Percentiles rank a stretch among this genome's conserved stretches.
phyloP scores from a whole-genome alignment of 1,140 invertebrate species.

The Laupala kohalensis region DNA sequence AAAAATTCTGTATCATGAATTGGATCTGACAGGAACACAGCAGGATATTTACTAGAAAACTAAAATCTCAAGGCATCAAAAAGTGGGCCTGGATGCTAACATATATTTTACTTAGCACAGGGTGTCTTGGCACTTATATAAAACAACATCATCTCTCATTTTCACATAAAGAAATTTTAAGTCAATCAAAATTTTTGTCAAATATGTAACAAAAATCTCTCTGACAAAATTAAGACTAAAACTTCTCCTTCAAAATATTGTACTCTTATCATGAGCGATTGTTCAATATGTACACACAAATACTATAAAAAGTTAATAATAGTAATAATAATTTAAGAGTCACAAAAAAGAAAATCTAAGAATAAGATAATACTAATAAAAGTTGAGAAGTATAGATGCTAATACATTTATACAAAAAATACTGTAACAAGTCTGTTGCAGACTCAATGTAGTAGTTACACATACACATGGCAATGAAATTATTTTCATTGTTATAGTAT shows the following conservation, averaged over 20 bases:
- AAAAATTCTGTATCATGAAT: constrained; percentile 5
- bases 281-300: not conserved
- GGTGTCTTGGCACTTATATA: not conserved
- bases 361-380: not conserved
- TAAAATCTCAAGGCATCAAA: constrained; percentile 14
- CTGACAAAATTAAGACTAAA: not conserved
- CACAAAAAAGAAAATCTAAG: not conserved
- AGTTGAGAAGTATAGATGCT: not conserved
- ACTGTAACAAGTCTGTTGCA: not conserved
- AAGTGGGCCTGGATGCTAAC: constrained; percentile 5
- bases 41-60: constrained; percentile 6
- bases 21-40: not conserved
- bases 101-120: not conserved
- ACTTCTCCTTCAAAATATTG: not conserved
- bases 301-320: not conserved
- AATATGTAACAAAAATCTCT: not conserved
- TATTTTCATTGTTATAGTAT: not conserved
- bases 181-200: not conserved
- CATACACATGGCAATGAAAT: not conserved
- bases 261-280: not conserved
- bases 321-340: not conserved
- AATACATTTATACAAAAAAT: not conserved
- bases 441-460: not conserved
- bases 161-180: not conserved
- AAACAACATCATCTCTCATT: not conserved